Conservation (phyloP, 2,797 vertebrate species). For the Thaleichthys pacificus region DNA sequence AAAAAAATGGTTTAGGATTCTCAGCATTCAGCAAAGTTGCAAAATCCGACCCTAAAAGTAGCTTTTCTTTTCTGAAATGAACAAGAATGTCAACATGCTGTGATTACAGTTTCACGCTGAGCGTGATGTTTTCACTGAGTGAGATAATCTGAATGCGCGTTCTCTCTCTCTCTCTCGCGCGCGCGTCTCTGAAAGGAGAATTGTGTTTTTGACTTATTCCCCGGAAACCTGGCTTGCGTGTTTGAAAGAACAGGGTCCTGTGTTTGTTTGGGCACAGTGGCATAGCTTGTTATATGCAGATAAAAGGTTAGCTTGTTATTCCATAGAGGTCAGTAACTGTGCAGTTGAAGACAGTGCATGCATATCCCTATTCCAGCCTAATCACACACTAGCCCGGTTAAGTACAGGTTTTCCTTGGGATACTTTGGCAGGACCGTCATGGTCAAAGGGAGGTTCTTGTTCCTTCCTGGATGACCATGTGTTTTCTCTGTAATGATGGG, state of each 20-base stretch:
- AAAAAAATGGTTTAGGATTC: too few relatives aligned
- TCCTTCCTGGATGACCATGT: slow-evolving; percentile 74
- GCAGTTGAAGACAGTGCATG: slow-evolving; percentile 68
- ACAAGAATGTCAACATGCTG: slow-evolving; percentile 60
- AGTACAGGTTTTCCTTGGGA: slow-evolving; percentile 68
- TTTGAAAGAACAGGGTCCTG: slow-evolving; percentile 57
- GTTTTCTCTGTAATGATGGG: slow-evolving; percentile 58
- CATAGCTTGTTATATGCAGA: slow-evolving; percentile 71
- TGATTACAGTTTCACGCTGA: slow-evolving; percentile 53
- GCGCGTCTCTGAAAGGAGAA: slow-evolving; percentile 34
- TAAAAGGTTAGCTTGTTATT: slow-evolving; percentile 79
- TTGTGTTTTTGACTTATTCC: slow-evolving; percentile 48
- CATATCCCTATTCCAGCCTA: slow-evolving; percentile 66
- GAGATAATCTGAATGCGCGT: slow-evolving; percentile 60
- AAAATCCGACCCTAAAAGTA: too few relatives aligned
- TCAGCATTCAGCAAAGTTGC: too few relatives aligned
- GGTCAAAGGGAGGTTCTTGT: slow-evolving; percentile 69
- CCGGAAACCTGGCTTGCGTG: slow-evolving; percentile 49
- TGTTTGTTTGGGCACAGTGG: slow-evolving; percentile 71
- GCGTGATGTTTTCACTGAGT: slow-evolving; percentile 35
- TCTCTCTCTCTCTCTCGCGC: slow-evolving; percentile 47
- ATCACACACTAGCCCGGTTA: slow-evolving; percentile 72
- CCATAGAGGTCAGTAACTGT: slow-evolving; percentile 73
- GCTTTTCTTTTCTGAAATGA: slow-evolving; percentile 23
- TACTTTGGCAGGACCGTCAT: slow-evolving; percentile 60